Conservation (phyloP, 2,888 invertebrate genomes). For the Diarsia rubi region DNA sequence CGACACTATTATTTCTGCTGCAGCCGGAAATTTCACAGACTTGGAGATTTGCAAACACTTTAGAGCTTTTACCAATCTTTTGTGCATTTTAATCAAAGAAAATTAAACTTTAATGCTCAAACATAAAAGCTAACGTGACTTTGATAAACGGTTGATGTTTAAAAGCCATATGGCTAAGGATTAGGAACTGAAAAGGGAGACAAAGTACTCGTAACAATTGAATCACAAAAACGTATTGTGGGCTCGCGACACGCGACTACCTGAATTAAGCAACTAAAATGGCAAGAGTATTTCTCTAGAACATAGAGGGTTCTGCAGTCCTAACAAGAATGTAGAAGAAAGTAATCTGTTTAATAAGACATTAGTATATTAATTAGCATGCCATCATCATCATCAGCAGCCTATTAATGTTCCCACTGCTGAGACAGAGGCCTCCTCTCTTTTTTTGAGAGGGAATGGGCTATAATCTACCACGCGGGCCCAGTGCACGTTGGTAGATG, state of each 20-base stretch:
- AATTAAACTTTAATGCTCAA: constrained; percentile 11
- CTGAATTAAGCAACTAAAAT: constrained; percentile 48
- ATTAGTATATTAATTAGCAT: too few relatives aligned
- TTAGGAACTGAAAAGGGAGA: constrained; percentile 36
- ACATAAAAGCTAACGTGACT: not conserved
- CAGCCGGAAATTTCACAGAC: constrained; percentile 43
- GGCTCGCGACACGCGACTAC: constrained; percentile 28
- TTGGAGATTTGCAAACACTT: constrained; percentile 54
- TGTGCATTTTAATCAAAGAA: constrained; percentile 1
- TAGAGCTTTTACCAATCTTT: constrained; percentile 13
- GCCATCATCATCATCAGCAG: too few relatives aligned
- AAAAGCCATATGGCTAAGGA: constrained; percentile 29
- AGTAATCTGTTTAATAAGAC: too few relatives aligned
- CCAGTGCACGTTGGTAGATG: too few relatives aligned
- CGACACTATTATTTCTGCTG: constrained; percentile 4
- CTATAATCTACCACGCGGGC: too few relatives aligned
- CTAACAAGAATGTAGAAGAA: not conserved
- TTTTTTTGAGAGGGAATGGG: too few relatives aligned
- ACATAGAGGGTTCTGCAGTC: constrained; percentile 11
- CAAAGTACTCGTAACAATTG: constrained; percentile 33
- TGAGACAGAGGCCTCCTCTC: too few relatives aligned
- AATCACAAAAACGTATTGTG: constrained; percentile 50
- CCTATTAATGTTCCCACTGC: too few relatives aligned
- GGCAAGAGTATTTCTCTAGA: not conserved
- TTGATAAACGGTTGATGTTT: not conserved